Evolutionary conservation across 2,113 vertebrate species (phyloP), one percentile per base, ranked within the genome.

Genomic region (Scortum barcoo): DNA sequence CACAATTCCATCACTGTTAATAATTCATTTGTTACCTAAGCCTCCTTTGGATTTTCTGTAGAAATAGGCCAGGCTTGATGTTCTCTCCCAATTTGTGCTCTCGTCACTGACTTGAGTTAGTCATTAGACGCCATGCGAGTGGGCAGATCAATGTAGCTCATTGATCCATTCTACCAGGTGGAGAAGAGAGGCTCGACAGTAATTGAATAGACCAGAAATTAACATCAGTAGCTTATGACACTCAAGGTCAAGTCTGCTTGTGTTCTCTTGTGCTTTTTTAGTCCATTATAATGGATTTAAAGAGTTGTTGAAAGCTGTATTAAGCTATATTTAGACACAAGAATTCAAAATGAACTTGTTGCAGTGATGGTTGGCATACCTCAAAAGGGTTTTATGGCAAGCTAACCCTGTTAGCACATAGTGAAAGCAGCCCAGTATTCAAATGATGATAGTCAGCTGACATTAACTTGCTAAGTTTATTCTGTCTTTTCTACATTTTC

Each of bases 121-220:
- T 90, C 89, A 86, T 91, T 81, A 90, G 84, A 89, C 14, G 38
- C 84, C 46, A 63, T 70, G 38, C 5, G 48, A 91, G 87, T 76
- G 50, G 62, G 61, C 62, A 5, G 89, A 91, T 93, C 93, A 80
- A 93, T 93, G 60, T 30, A 30, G 72, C 74, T 62, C 60, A 91
- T 90, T 90, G 91, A 93, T 92, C 79, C 24, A 42, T 81, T 78
- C 80, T 71, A 77, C 66, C 54, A 91, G 89, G 85, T 92, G 78
- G 72, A 81, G 62, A 74, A 84, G 70, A 71, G 70, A 72, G 62
- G 56, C 84, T 50, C 58, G 56, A 75, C 81, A 83, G 76, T 92
- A 88, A 86, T 82, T 83, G 87, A 91, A 89, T 78, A 83, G 76
- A 88, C 77, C 73, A 77, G 86, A 89, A 90, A 91, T 83, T 81